Conservation (phyloP, 2,888 invertebrate genomes). For the Conops quadrifasciatus region DNA sequence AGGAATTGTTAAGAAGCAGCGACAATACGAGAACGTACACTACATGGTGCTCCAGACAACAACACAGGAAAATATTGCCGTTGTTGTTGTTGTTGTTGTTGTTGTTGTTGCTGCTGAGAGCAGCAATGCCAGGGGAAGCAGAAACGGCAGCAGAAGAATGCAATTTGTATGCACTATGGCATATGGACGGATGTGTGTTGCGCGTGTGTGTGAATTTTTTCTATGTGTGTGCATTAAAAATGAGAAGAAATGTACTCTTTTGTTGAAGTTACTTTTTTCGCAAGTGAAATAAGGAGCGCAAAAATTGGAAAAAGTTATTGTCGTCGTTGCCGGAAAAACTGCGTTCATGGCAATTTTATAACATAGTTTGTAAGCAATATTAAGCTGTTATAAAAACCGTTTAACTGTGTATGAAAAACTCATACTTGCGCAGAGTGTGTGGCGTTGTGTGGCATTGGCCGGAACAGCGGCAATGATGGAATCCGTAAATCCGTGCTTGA, state of each 20-base stretch:
- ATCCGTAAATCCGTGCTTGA: neutral
- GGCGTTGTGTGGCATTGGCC: neutral
- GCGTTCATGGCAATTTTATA: neutral
- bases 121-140: no score
- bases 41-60: neutral
- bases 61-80: neutral
- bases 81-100: neutral
- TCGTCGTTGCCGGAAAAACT: neutral
- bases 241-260: neutral
- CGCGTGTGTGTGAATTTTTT: neutral
- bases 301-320: neutral
- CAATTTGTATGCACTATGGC: neutral
- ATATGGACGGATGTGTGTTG: neutral
- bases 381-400: neutral
- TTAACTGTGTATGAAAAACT: neutral
- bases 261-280: neutral
- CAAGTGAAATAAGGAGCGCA: no score
- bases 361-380: neutral
- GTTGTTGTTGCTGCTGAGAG: constrained; percentile 1
- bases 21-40: no score
- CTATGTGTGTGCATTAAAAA: neutral
- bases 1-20: no score
- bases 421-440: neutral
- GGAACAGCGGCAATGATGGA: neutral
- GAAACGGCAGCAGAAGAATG: neutral